Base-by-base conservation (phyloP, 2,797 vertebrate genomes). In the Taeniopygia guttata region DNA sequence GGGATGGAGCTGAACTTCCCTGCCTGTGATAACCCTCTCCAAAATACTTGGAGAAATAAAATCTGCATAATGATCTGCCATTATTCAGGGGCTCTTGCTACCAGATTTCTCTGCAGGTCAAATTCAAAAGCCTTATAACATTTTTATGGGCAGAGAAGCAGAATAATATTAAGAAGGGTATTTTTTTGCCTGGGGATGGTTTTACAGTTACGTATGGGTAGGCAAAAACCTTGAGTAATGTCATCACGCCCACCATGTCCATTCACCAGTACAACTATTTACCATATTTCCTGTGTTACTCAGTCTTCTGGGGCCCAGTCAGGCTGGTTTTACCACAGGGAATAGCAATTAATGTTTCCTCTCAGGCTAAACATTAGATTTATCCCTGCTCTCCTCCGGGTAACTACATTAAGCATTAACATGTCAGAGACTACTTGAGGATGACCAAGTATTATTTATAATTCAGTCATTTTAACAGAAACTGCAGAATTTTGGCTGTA, bases 161-260 rank as follows among this genome's bases (percentile, higher is more conserved):
- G 66, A 42, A 66, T 40, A 73, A 42, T n/a, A 48, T 36, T 52
- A 62, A 73, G 10, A 75, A 69, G 6, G 0, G 13, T 40, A 49
- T 43, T 52, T 79, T 79, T 52, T 89, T 84, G 13, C 14, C 43
- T 11, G 32, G 29, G 13, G 6, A 51, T 49, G 32, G 18, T 38
- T 89, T 87, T 80, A 34, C 13, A 52, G n/a, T 60, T 58, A 5
- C 17, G 13, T 2, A 25, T 6, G 17, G 9, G 9, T 23, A 72
- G 46, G 25, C 1, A 48, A 90, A 74, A 40, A 19, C 30, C 42
- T 70, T 4, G 13, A 29, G 52, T 52, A 20, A 30, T 21, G 18
- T 36, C 0, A 0, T 6, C 5, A 59, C 12, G 73, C 9, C 7
- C 19, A 52, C 8, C 5, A 6, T 7, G 13, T 63, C 34, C 42